These are phyloP conservation scores for Odontesthes bonariensis DNA, from an alignment of 2,113 vertebrate genomes.

Conservation along the genomic window DNA sequence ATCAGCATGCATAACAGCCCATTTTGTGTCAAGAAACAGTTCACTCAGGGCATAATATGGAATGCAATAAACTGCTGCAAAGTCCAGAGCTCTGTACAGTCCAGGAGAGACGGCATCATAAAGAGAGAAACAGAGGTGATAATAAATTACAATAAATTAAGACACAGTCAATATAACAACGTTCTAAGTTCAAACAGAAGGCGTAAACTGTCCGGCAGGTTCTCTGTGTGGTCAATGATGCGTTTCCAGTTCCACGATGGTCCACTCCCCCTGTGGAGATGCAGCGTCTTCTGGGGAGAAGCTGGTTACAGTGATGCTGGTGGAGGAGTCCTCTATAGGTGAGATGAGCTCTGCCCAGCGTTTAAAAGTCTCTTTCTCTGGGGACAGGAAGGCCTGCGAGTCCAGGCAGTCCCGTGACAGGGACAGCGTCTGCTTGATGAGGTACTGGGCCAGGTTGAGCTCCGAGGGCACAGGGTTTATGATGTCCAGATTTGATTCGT, in stretches of 20 bases:
- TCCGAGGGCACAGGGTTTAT: slow-evolving; percentile 96
- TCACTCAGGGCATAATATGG: slow-evolving; percentile 35
- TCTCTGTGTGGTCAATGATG: slow-evolving; percentile 88
- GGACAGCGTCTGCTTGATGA: slow-evolving; percentile 97
- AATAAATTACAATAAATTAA: slow-evolving; percentile 57
- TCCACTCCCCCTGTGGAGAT: slow-evolving; percentile 98
- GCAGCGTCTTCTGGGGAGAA: slow-evolving; percentile 96
- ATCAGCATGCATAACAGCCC: slow-evolving; percentile 79
- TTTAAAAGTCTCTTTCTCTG: slow-evolving; percentile 89
- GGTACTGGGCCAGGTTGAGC: slow-evolving; percentile 97
- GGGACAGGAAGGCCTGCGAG: slow-evolving; percentile 87
- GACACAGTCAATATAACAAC: slow-evolving; percentile 29
- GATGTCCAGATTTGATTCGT: slow-evolving; percentile 91
- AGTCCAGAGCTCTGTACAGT: slow-evolving; percentile 30
- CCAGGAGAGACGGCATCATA: slow-evolving; percentile 13
- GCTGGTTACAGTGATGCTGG: slow-evolving; percentile 95
- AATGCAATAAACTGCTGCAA: slow-evolving; percentile 45
- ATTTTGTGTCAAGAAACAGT: slow-evolving; percentile 48
- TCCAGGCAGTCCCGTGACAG: slow-evolving; percentile 92
- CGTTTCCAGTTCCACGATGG: slow-evolving; percentile 98
- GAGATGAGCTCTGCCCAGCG: slow-evolving; percentile 95
- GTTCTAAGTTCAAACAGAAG: slow-evolving; percentile 25
- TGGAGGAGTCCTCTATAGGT: slow-evolving; percentile 92
- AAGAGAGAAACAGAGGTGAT: not conserved
- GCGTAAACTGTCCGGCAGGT: slow-evolving; percentile 31